Base-by-base conservation (phyloP, 2,113 vertebrate species). In the Chrysochloris asiatica region DNA sequence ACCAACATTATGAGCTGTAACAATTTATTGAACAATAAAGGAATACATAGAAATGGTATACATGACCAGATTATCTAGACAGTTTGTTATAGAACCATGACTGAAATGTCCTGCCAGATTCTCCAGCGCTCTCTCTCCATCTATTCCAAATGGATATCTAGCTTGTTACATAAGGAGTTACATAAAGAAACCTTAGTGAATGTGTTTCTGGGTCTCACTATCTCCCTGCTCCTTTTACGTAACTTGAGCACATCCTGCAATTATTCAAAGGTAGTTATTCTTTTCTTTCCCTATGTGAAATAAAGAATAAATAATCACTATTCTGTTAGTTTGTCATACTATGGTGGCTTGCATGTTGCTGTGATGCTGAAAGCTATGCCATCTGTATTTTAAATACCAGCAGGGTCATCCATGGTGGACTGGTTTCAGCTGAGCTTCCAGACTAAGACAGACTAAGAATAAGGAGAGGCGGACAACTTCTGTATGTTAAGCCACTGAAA, bases 41-140 rank as follows among this genome's bases (percentile, higher is more conserved):
- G 52, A 84, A 80, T 76, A 72, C 86, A 88, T 41, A 85, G 6
- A 30, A 81, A 50, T 72, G 56, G 36, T 54, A 83, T 67, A 89
- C 9, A n/a, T 0, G 5, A 72, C 9, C 21, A 59, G 54, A 36
- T 84, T 17, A 43, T 63, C 85, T 30, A 41, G 50, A 65, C 4
- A 45, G 28, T 65, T 36, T 50, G 36, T 54, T 48, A 47, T 28
- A 72, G 69, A 10, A 59, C 38, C 17, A 14, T 69, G 38, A 61
- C 33, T 24, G 24, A 59, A 56, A 82, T 78, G 41, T 47, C 48
- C n/a, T 56, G 52, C 33, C 21, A 61, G 30, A 16, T 43, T 41
- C 65, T 36, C 63, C 36, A 12, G 52, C 22, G 26, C 48, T 47
- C 4, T 45, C 12, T 6, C 36, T 24, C 48, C 71, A 87, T 33